Conservation (phyloP, 2,113 vertebrate species). For the Oriolus oriolus region DNA sequence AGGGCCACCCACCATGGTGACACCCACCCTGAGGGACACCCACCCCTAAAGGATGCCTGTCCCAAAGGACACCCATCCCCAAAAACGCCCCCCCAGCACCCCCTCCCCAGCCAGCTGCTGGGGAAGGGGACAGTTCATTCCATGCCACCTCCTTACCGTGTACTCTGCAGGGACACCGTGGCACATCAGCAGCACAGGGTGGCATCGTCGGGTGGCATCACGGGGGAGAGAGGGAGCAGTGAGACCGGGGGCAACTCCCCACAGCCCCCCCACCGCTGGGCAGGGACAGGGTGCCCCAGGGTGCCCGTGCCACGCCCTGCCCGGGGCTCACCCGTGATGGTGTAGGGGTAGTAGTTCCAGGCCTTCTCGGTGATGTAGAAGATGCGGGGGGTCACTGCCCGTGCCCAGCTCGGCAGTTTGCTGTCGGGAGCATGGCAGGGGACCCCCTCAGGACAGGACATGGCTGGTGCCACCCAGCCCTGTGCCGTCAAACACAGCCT, state of each 20-base stretch:
- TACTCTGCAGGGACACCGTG: slow-evolving; percentile 28
- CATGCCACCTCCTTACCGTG: slow-evolving; percentile 37
- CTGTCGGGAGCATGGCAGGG: neutral
- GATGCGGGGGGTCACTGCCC: slow-evolving; percentile 71
- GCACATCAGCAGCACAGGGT: neutral
- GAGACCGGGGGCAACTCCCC: neutral
- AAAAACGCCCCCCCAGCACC: neutral
- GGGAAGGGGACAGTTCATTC: neutral
- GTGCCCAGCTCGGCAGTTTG: slow-evolving; percentile 75
- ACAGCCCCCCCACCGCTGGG: rapidly evolving
- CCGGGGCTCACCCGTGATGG: slow-evolving; percentile 67
- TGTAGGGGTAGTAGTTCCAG: slow-evolving; percentile 79
- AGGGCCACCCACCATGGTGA: too few species aligned
- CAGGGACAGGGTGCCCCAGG: rapidly evolving
- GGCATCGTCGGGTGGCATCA: neutral
- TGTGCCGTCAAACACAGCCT: neutral
- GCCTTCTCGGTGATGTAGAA: slow-evolving; percentile 78
- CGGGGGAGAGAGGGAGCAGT: neutral
- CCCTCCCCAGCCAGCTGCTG: neutral
- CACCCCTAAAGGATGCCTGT: neutral
- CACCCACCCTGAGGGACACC: neutral
- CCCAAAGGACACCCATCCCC: neutral
- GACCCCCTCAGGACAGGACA: neutral
- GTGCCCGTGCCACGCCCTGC: rapidly evolving
- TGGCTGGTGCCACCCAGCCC: neutral